phyloP scores from a whole-genome alignment of 2,113 vertebrate genomes.

The Podarcis raffonei region DNA sequence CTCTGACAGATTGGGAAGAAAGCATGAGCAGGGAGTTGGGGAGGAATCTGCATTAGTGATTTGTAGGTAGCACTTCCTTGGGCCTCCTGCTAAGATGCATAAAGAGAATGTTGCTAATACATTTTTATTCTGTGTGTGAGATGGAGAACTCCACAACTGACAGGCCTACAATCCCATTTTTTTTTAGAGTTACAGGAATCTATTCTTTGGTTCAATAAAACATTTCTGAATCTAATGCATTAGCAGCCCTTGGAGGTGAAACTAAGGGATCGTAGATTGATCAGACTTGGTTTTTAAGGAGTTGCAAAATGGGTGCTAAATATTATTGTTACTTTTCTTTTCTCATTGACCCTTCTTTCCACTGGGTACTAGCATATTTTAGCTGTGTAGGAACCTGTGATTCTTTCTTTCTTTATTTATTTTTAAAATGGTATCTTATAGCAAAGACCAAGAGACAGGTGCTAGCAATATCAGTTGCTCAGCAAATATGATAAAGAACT shows the following conservation, averaged over 20 bases:
- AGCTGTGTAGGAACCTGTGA: constrained; percentile 48
- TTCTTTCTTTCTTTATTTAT: no score
- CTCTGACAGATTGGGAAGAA: constrained; percentile 21
- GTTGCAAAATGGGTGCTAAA: constrained; percentile 30
- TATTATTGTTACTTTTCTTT: constrained; percentile 39
- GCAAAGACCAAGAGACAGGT: no score
- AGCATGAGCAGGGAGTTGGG: constrained; percentile 4
- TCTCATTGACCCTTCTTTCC: constrained; percentile 37
- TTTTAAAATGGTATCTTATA: neutral
- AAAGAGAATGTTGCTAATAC: neutral
- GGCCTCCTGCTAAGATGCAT: neutral
- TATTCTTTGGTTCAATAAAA: constrained; percentile 19
- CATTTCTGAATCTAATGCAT: constrained; percentile 20
- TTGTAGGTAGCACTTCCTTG: neutral
- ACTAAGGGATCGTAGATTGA: neutral
- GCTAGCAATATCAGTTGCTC: no score
- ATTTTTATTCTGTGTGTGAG: neutral
- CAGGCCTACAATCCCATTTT: constrained; percentile 8
- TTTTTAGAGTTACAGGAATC: constrained; percentile 12
- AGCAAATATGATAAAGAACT: no score
- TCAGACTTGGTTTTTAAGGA: constrained; percentile 19
- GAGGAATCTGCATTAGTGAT: neutral
- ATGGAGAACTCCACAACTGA: neutral
- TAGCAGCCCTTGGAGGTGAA: neutral
- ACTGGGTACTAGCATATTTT: constrained; percentile 41